A percentile compares a stretch with the other conserved stretches of the same genome.
Evolutionary conservation across 2,888 invertebrate genomes (phyloP).

Genomic region (Athripsodes cinereus): DNA sequence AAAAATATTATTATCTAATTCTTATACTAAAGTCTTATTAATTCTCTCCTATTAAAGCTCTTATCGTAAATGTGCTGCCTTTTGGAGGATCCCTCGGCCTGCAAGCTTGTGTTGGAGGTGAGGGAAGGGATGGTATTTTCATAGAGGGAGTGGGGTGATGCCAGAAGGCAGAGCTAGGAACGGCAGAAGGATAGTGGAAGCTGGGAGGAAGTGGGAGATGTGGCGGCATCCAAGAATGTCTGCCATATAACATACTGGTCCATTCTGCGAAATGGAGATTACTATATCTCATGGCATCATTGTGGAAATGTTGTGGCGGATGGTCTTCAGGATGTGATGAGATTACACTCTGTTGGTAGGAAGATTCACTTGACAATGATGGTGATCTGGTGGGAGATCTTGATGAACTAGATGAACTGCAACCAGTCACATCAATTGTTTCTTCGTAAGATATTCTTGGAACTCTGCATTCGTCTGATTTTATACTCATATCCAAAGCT

Average conservation of each 20-base stretch:
- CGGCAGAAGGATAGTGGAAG: conserved; percentile 32
- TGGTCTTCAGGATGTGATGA: conserved; percentile 26
- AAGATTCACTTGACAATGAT: conserved; percentile 30
- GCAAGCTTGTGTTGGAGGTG: conserved; percentile 36
- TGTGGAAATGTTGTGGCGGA: conserved; percentile 36
- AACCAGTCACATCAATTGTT: neutral
- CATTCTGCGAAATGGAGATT: conserved; percentile 33
- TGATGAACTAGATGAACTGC: conserved; percentile 25
- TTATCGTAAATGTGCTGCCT: conserved; percentile 42
- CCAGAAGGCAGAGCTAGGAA: conserved; percentile 34
- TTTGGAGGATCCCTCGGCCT: conserved; percentile 41
- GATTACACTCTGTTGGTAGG: conserved; percentile 6
- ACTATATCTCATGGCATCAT: conserved; percentile 8
- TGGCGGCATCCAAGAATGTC: conserved; percentile 33
- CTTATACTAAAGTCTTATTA: conserved; percentile 30
- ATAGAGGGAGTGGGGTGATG: conserved; percentile 34
- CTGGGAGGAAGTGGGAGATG: conserved; percentile 1
- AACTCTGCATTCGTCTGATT: neutral
- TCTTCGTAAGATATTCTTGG: neutral
- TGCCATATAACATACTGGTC: conserved; percentile 42
- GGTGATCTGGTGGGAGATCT: conserved; percentile 39
- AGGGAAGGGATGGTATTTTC: conserved; percentile 38
- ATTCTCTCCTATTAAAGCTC: conserved; percentile 47
- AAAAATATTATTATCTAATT: too few relatives aligned
- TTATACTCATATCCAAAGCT: conserved; percentile 1